Percentiles rank a stretch among this genome's conserved stretches.
Evolutionary conservation across 2,888 invertebrate genomes (phyloP).

Genomic region (Eurois occulta): DNA sequence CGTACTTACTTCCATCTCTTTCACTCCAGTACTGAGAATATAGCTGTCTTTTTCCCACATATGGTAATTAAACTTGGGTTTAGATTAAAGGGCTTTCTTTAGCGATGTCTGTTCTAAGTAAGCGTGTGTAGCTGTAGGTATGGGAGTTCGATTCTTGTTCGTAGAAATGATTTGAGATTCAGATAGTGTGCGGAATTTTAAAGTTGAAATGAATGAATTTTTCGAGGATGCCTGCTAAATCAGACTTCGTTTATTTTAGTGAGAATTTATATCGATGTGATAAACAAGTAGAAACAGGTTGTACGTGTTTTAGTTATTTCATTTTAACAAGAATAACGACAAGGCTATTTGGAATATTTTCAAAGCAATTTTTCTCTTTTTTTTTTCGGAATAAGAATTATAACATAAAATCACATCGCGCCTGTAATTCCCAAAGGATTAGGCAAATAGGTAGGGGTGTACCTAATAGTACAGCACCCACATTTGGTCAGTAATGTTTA

Average conservation of each 20-base stretch:
- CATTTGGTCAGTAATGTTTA: too few relatives aligned
- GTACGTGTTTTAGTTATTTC: background rate
- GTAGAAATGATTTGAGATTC: slow-evolving; percentile 51
- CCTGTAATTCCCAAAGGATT: too few relatives aligned
- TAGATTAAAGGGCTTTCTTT: slow-evolving; percentile 69
- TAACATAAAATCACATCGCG: too few relatives aligned
- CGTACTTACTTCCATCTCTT: slow-evolving; percentile 72
- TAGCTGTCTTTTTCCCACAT: slow-evolving; percentile 64
- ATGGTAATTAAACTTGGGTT: slow-evolving; percentile 69
- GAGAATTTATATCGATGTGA: slow-evolving; percentile 18
- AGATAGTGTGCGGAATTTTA: slow-evolving; percentile 43
- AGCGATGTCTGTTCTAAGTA: slow-evolving; percentile 41
- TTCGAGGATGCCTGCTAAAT: slow-evolving; percentile 26
- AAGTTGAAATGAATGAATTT: slow-evolving; percentile 40
- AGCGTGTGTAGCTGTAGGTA: slow-evolving; percentile 30
- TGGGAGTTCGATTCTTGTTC: slow-evolving; percentile 44
- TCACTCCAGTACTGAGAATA: slow-evolving; percentile 35
- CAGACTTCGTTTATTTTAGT: slow-evolving; percentile 30
- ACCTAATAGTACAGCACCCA: too few relatives aligned
- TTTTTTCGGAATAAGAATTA: background rate
- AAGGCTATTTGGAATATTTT: background rate
- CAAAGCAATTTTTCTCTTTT: background rate
- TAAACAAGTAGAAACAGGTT: slow-evolving; percentile 8
- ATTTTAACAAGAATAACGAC: background rate
- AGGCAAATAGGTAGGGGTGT: too few relatives aligned